phyloP scores from a whole-genome alignment of 1,140 invertebrate species.

The Drosophila nannoptera region DNA sequence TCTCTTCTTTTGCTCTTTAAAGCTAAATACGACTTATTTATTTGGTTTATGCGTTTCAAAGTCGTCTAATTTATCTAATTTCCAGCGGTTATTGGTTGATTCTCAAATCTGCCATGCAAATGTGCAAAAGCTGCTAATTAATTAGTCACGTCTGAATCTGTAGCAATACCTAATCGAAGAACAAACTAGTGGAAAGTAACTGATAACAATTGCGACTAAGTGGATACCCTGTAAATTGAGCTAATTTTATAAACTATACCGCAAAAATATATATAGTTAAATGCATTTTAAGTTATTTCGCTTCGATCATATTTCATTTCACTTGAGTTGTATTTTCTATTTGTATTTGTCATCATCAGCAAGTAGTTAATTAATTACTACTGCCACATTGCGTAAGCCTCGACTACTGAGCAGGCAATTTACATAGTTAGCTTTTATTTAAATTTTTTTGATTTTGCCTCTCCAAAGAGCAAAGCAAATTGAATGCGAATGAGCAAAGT shows the following conservation, averaged over 20 bases:
- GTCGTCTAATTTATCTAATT: no score
- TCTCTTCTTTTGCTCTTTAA: conserved; percentile 5
- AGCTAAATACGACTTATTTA: no score
- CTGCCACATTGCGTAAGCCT: conserved; percentile 40
- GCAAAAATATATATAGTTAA: not conserved
- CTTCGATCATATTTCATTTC: no score
- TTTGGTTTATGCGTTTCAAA: no score
- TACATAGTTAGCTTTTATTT: conserved; percentile 21
- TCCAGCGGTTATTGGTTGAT: conserved; percentile 7
- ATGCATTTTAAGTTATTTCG: no score
- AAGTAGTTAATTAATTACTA: conserved; percentile 48
- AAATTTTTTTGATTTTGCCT: conserved; percentile 36
- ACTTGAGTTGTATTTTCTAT: not conserved
- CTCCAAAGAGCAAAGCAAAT: conserved; percentile 31
- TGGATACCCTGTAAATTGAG: conserved; percentile 12
- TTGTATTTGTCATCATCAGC: conserved; percentile 33
- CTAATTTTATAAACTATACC: not conserved
- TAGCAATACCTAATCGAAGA: not conserved
- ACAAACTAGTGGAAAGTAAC: not conserved
- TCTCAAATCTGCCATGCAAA: conserved; percentile 24
- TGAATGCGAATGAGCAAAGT: conserved; percentile 63
- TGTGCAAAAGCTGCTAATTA: conserved; percentile 22
- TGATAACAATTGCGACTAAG: not conserved
- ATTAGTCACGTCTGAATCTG: conserved; percentile 6
- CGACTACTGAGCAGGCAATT: conserved; percentile 17